A percentile compares a stretch with the other conserved stretches of the same genome.
Evolutionary conservation across 1,140 invertebrate genomes (phyloP).

Genomic region (Aphelenchoides avenae): DNA sequence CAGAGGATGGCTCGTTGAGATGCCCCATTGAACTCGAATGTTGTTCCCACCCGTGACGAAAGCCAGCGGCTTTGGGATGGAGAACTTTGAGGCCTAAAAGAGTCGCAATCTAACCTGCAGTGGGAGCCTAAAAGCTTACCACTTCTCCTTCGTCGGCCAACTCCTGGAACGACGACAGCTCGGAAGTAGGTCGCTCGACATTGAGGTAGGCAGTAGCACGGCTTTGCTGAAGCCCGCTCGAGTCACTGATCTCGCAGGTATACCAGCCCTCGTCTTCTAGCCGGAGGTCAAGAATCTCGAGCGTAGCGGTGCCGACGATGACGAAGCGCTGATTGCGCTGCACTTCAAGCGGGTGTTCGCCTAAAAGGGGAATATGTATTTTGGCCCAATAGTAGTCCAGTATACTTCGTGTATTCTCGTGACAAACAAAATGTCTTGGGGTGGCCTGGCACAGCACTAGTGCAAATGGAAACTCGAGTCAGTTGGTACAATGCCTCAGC

Average conservation of each 20-base stretch:
- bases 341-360: slow-evolving; percentile 14
- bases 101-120: slow-evolving; percentile 7
- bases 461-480: too few relatives aligned
- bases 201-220: slow-evolving; percentile 26
- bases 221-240: slow-evolving; percentile 3
- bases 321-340: slow-evolving; percentile 14
- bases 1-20: slow-evolving; percentile 11
- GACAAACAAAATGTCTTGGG: background rate
- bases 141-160: slow-evolving; percentile 2
- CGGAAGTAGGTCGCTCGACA: too few relatives aligned
- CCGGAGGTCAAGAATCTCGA: slow-evolving; percentile 24
- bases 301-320: slow-evolving; percentile 33
- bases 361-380: slow-evolving; percentile 7
- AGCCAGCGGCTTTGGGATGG: slow-evolving; percentile 11
- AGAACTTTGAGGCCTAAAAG: background rate
- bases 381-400: background rate
- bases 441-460: background rate
- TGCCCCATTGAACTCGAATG: slow-evolving; percentile 9
- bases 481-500: too few relatives aligned
- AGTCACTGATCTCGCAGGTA: slow-evolving; percentile 35
- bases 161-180: too few relatives aligned
- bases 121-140: background rate
- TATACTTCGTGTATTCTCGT: background rate
- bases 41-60: slow-evolving; percentile 12
- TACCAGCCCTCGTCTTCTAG: slow-evolving; percentile 34